Conservation (phyloP, 2,113 vertebrate genomes). For the Mixornis gularis region DNA sequence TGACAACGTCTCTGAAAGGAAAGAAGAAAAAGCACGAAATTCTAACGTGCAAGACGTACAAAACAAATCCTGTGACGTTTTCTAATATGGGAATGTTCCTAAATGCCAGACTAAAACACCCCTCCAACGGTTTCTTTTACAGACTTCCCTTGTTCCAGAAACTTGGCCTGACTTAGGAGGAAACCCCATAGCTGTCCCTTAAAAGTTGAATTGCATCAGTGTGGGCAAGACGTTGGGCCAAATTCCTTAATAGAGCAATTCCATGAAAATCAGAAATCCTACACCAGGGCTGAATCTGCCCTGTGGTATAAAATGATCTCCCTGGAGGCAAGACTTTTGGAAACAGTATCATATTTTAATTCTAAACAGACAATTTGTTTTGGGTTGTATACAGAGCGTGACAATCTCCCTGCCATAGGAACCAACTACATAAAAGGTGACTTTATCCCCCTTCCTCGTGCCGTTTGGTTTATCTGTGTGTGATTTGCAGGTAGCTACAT, state of each 20-base stretch:
- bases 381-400: conserved; percentile 61
- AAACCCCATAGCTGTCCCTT: conserved; percentile 70
- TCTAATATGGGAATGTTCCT: conserved; percentile 42
- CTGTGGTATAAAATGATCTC: conserved; percentile 43
- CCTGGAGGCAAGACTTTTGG: conserved; percentile 58
- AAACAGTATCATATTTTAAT: conserved; percentile 67
- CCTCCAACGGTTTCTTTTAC: conserved; percentile 47
- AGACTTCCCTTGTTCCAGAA: conserved; percentile 68
- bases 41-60: neutral
- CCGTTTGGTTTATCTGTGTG: neutral
- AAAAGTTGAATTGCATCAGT: conserved; percentile 67
- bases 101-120: conserved; percentile 53
- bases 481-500: conserved; percentile 36
- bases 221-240: conserved; percentile 59
- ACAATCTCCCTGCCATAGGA: conserved; percentile 47
- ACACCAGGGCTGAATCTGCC: conserved; percentile 27
- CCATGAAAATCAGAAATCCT: conserved; percentile 52
- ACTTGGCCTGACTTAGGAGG: conserved; percentile 65
- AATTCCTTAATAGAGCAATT: conserved; percentile 45
- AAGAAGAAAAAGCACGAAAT: neutral
- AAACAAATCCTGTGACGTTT: conserved; percentile 44
- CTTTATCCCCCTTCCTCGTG: neutral
- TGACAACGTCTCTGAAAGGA: neutral
- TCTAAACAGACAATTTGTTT: conserved; percentile 72
- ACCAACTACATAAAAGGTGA: conserved; percentile 43